These are phyloP conservation scores for Cossypha caffra DNA, from an alignment of 2,797 vertebrate species.

Conservation along the genomic window DNA sequence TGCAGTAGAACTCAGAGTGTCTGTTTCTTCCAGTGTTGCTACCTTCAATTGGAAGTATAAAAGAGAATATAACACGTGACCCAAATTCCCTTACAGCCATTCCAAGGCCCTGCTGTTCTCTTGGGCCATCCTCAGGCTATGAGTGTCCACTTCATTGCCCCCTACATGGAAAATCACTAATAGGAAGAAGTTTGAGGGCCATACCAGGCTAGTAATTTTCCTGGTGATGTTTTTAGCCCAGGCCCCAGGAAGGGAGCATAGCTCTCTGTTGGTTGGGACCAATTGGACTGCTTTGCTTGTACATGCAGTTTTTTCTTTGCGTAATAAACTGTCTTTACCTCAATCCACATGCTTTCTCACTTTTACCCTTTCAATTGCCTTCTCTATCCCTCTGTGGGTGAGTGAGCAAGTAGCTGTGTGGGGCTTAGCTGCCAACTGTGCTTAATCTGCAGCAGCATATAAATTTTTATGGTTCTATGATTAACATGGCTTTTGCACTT, in stretches of 20 bases:
- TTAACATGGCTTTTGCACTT: neutral
- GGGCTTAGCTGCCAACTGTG: neutral
- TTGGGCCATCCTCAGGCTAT: neutral
- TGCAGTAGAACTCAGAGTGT: neutral
- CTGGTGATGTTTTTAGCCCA: too few relatives aligned
- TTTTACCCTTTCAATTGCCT: neutral
- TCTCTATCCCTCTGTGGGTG: neutral
- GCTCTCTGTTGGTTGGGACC: accelerated
- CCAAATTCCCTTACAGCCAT: neutral
- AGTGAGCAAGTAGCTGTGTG: accelerated
- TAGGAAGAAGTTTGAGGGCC: neutral
- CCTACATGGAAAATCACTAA: neutral
- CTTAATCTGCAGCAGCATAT: neutral
- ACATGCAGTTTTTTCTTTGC: neutral
- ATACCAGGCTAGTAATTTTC: neutral
- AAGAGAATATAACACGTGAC: neutral
- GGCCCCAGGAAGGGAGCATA: accelerated
- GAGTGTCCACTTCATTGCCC: neutral
- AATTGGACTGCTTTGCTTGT: neutral
- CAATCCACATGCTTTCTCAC: neutral
- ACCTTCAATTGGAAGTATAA: neutral
- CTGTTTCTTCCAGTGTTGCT: neutral
- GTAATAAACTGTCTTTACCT: neutral
- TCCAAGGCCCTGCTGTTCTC: neutral
- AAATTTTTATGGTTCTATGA: neutral